Base-by-base conservation (phyloP, 2,888 invertebrate species). In the Alviniconcha strummeri region DNA sequence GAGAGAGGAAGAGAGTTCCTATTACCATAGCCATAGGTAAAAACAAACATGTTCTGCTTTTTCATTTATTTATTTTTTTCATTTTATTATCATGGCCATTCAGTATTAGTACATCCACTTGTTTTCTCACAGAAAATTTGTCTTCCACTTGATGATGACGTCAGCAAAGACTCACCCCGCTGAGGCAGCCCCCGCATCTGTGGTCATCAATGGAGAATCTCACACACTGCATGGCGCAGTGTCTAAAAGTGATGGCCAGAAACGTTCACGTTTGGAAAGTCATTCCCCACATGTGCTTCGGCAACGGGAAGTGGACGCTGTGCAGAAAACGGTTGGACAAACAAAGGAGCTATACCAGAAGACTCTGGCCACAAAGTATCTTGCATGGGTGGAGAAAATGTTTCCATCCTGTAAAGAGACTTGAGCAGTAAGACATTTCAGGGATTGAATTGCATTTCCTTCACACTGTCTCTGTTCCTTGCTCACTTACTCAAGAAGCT, bases 91-190 rank as follows among this genome's bases (percentile, higher is more conserved):
- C n/a, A n/a, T 36, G 8, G 36, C 7, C 4, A 52, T 74, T 4
- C 52, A 74, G 6, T 75, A 75, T 52, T 54, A 19, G 52, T 52
- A 54, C n/a, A 19, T 79, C 36, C 67, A 60, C 60, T 3, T 60
- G 60, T 69, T 69, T 69, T 36, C 5, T 4, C 9, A 11, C 84
- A 89, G 89, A 83, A 83, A 86, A 71, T 88, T 84, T 85, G 86
- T 89, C 52, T 89, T 89, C 83, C 84, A 82, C 64, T 78, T 83
- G 13, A 76, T 88, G 86, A 81, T 85, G 64, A 79, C n/a, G 80
- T 80, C 36, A 60, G 77, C 77, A 9, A 82, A 69, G 19, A 69
- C 82, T 54, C 75, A 81, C 52, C 6, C 56, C 11, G 13, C 74
- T 13, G 64, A 77, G 15, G 64, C 19, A 54, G 15, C 67, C 8